These are phyloP conservation scores for Lapara coniferarum DNA, from an alignment of 2,888 invertebrate genomes.

Conservation along the genomic window DNA sequence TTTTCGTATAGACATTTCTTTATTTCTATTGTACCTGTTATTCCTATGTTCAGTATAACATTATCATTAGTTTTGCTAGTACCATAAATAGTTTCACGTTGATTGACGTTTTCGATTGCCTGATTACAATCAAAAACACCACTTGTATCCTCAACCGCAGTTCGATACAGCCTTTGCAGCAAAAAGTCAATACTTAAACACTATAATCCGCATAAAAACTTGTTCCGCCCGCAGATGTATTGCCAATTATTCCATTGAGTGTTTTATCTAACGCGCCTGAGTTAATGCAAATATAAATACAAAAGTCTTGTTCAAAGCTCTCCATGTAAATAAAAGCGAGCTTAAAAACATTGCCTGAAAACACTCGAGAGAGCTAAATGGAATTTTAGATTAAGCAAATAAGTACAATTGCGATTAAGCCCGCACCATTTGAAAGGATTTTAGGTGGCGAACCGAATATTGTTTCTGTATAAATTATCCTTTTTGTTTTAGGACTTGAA, in stretches of 20 bases:
- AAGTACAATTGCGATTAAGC: conserved; percentile 48
- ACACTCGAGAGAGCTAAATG: conserved; percentile 35
- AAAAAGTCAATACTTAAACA: conserved; percentile 7
- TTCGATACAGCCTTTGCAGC: neutral
- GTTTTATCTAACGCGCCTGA: conserved; percentile 1
- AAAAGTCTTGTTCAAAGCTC: conserved; percentile 10
- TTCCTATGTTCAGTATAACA: neutral
- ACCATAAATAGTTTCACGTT: neutral
- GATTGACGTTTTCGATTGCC: conserved; percentile 1
- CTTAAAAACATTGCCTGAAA: conserved; percentile 31
- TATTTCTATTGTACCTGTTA: too few species aligned
- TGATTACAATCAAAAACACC: conserved; percentile 13
- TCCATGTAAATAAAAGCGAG: conserved; percentile 31
- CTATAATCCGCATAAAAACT: conserved; percentile 3
- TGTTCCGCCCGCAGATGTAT: conserved; percentile 2
- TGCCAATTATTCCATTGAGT: conserved; percentile 8
- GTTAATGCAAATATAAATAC: conserved; percentile 10
- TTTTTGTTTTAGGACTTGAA: conserved; percentile 25
- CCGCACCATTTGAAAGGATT: conserved; percentile 37
- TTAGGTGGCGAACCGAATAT: conserved; percentile 34
- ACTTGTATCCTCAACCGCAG: neutral
- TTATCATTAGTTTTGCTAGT: neutral
- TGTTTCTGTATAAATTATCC: conserved; percentile 30
- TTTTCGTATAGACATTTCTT: too few species aligned
- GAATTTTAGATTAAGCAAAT: conserved; percentile 54